Percentiles rank a stretch among this genome's conserved stretches.
Evolutionary conservation across 2,113 vertebrate species (phyloP).

Genomic region (Ceuthmochares aereus): DNA sequence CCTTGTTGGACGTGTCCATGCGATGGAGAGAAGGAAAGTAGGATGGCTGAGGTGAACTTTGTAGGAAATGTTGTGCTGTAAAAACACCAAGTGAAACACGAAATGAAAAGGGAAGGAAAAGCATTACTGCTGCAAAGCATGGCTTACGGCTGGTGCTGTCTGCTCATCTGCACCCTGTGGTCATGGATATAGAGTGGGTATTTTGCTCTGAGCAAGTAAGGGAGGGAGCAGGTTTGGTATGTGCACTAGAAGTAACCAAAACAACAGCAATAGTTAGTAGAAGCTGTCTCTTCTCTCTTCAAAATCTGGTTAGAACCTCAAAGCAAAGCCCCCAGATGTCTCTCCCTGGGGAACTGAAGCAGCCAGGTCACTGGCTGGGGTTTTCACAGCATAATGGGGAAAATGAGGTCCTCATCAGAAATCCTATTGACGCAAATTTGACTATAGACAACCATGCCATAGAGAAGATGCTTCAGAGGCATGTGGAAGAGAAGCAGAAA

Average conservation of each 20-base stretch:
- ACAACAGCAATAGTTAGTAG: neutral
- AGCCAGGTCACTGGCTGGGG: neutral
- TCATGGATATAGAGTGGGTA: fast-evolving
- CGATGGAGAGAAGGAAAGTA: neutral
- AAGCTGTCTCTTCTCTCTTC: neutral
- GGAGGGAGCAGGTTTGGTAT: no score
- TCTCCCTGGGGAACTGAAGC: neutral
- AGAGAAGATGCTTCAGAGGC: neutral
- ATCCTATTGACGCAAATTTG: neutral
- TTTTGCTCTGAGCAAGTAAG: neutral
- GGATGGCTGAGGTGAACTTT: neutral
- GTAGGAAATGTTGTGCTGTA: neutral
- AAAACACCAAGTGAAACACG: neutral
- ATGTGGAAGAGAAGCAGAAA: neutral
- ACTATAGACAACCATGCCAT: fast-evolving
- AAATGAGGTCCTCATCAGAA: neutral
- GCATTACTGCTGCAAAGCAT: neutral
- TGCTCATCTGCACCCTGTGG: neutral
- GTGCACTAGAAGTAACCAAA: neutral
- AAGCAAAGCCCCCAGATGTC: neutral
- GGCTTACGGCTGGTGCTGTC: neutral
- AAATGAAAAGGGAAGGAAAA: neutral
- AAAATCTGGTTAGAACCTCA: neutral
- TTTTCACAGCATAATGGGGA: fast-evolving
- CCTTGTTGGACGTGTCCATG: neutral